Evolutionary conservation across 2,797 vertebrate species (phyloP).

Genomic region (Pogoniulus pusillus): DNA sequence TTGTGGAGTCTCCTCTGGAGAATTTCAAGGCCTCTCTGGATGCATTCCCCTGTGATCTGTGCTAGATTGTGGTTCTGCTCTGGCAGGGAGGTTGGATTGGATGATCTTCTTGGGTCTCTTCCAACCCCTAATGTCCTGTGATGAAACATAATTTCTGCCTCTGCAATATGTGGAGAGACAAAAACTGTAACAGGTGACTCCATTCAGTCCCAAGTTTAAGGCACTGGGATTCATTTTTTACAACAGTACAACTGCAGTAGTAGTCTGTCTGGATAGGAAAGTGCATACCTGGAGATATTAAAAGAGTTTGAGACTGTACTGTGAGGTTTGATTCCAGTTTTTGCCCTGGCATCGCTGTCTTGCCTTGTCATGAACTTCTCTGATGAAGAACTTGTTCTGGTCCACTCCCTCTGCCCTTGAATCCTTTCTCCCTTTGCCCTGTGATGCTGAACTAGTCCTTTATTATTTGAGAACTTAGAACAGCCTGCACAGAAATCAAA

Average conservation of each 20-base stretch:
- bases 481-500: background rate
- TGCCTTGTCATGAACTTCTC: background rate
- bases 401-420: background rate
- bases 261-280: background rate
- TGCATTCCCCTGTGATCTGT: too few species aligned
- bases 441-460: background rate
- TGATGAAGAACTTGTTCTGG: background rate
- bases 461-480: background rate
- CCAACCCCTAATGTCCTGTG: too few species aligned
- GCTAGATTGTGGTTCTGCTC: too few species aligned
- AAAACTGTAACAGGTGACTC: fast-evolving
- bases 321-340: background rate
- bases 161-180: background rate
- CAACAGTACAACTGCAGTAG: background rate
- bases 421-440: background rate
- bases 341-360: background rate
- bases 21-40: too few species aligned
- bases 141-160: background rate
- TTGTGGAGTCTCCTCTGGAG: too few species aligned
- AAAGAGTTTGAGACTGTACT: background rate
- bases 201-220: background rate
- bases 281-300: background rate
- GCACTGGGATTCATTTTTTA: background rate
- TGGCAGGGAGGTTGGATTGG: too few species aligned
- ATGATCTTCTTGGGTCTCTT: too few species aligned